phyloP scores from a whole-genome alignment of 2,113 vertebrate genomes.

The Petroica traversi region DNA sequence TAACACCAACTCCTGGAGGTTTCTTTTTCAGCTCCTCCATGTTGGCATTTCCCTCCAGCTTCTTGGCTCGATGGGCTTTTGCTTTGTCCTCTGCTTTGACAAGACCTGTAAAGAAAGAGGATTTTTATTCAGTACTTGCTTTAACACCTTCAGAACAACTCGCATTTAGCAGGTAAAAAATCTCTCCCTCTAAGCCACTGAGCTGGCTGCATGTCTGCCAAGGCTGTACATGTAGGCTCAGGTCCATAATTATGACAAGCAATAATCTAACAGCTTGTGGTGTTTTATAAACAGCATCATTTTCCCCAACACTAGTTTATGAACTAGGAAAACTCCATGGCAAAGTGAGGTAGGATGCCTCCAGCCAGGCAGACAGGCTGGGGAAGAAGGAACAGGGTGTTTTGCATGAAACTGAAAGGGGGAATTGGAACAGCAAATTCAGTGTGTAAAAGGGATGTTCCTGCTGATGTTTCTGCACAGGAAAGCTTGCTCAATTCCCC shows the following conservation, averaged over 20 bases:
- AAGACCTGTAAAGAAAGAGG: slow-evolving; percentile 76
- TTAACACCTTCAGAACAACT: neutral
- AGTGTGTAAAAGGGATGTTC: neutral
- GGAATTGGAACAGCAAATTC: neutral
- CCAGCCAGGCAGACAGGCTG: neutral
- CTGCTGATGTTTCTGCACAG: neutral
- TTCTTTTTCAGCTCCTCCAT: slow-evolving; percentile 83
- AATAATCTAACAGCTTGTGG: neutral
- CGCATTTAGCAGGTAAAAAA: neutral
- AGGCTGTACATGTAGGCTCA: neutral
- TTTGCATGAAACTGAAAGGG: neutral
- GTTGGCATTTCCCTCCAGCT: slow-evolving; percentile 74
- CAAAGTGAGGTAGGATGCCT: neutral
- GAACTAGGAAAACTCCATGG: neutral
- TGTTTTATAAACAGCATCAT: neutral
- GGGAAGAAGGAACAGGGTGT: neutral
- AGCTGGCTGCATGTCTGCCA: neutral
- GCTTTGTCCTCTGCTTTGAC: slow-evolving; percentile 94
- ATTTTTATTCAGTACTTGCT: neutral
- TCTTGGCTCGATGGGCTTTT: slow-evolving; percentile 85
- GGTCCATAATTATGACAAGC: neutral
- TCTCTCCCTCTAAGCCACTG: neutral
- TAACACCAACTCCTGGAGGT: slow-evolving; percentile 52
- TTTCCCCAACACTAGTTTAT: neutral
- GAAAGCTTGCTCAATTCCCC: neutral